These are phyloP conservation scores for Mormyrus lacerda DNA, from an alignment of 2,113 vertebrate species.

Conservation along the genomic window DNA sequence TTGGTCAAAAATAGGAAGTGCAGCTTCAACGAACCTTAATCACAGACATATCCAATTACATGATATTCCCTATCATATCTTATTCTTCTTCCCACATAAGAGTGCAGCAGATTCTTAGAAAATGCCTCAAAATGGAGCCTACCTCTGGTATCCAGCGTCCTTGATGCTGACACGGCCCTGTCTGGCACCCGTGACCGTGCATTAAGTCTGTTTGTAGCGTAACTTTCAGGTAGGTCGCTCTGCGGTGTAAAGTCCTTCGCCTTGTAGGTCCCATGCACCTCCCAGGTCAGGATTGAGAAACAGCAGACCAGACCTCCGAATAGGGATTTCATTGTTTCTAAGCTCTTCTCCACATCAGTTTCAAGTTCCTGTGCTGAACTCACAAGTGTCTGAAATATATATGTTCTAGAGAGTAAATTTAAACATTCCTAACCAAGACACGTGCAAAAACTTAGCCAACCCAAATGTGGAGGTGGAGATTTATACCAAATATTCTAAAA, in stretches of 20 bases:
- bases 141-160: constrained; percentile 56
- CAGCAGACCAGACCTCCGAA: constrained; percentile 45
- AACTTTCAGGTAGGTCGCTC: constrained; percentile 47
- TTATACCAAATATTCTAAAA: neutral
- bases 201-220: constrained; percentile 47
- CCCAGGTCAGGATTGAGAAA: constrained; percentile 44
- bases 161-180: neutral
- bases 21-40: neutral
- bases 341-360: constrained; percentile 11
- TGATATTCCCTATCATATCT: neutral
- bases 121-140: constrained; percentile 23
- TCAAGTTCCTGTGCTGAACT: neutral
- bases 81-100: neutral
- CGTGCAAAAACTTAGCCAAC: constrained; percentile 49
- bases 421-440: constrained; percentile 29
- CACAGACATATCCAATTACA: neutral
- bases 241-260: constrained; percentile 32
- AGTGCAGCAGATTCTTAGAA: neutral
- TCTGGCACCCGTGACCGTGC: constrained; percentile 29
- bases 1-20: neutral
- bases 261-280: constrained; percentile 47
- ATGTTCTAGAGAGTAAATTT: constrained; percentile 33
- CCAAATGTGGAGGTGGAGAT: constrained; percentile 26
- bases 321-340: constrained; percentile 46
- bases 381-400: constrained; percentile 24